Percentiles rank a stretch among this genome's conserved stretches.
Evolutionary conservation across 2,888 invertebrate genomes (phyloP).

Genomic region (Aradus depressus): DNA sequence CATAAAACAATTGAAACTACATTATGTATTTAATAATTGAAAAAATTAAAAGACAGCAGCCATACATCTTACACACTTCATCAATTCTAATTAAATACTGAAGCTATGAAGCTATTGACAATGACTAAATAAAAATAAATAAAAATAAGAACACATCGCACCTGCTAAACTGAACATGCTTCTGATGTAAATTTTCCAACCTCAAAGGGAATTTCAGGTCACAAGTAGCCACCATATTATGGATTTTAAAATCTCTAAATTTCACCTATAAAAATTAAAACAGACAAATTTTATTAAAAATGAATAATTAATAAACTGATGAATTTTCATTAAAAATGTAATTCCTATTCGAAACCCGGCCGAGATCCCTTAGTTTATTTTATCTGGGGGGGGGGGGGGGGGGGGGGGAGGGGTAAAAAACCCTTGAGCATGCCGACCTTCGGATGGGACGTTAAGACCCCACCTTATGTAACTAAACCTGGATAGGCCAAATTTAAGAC

Average conservation of each 20-base stretch:
- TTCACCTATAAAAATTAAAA: slow-evolving; percentile 46
- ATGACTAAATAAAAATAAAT: neutral
- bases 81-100: neutral
- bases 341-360: neutral
- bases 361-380: neutral
- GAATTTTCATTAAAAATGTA: neutral
- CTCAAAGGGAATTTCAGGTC: slow-evolving; percentile 63
- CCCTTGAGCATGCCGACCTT: too few species aligned
- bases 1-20: neutral
- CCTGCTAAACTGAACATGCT: slow-evolving; percentile 52
- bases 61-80: neutral
- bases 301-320: neutral
- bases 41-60: too few species aligned
- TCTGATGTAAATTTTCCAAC: slow-evolving; percentile 59
- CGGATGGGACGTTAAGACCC: neutral
- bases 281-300: neutral
- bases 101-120: neutral
- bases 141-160: slow-evolving; percentile 16
- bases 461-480: neutral
- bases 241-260: slow-evolving; percentile 66
- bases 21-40: neutral
- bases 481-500: too few species aligned
- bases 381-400: too few species aligned
- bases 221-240: slow-evolving; percentile 64
- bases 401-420: too few species aligned